A percentile compares a stretch with the other conserved stretches of the same genome.
phyloP scores from a whole-genome alignment of 2,888 invertebrate species.

The Pristionchus japonicus region DNA sequence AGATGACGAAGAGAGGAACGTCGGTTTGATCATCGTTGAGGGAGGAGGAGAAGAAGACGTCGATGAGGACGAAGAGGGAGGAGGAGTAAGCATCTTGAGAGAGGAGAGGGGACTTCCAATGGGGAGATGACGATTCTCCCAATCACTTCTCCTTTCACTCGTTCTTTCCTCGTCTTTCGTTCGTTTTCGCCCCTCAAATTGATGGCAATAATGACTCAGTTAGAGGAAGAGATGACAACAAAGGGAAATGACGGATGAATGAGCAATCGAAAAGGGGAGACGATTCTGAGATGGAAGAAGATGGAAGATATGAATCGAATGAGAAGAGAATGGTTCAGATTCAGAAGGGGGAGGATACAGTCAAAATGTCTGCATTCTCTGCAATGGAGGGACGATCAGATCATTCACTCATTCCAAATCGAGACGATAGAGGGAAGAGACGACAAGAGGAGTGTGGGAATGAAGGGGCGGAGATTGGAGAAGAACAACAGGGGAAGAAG shows the following conservation, averaged over 20 bases:
- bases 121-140: too few relatives aligned
- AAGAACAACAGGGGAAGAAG: neutral
- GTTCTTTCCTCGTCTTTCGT: neutral
- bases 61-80: neutral
- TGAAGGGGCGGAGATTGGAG: neutral
- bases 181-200: neutral
- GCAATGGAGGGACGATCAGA: too few relatives aligned
- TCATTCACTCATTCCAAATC: neutral
- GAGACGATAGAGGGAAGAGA: neutral
- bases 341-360: neutral
- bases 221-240: neutral
- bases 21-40: neutral
- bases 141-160: neutral
- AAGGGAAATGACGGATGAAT: neutral
- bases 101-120: too few relatives aligned
- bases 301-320: too few relatives aligned
- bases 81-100: conserved; percentile 29
- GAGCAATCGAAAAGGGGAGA: neutral
- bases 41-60: conserved; percentile 32
- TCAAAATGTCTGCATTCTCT: neutral
- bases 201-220: conserved; percentile 30
- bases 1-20: neutral
- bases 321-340: neutral
- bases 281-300: too few relatives aligned
- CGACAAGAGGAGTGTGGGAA: conserved; percentile 4